A percentile compares a stretch with the other conserved stretches of the same genome.
Conservation (phyloP, 2,113 vertebrate species). For the Craseonycteris thonglongyai region DNA sequence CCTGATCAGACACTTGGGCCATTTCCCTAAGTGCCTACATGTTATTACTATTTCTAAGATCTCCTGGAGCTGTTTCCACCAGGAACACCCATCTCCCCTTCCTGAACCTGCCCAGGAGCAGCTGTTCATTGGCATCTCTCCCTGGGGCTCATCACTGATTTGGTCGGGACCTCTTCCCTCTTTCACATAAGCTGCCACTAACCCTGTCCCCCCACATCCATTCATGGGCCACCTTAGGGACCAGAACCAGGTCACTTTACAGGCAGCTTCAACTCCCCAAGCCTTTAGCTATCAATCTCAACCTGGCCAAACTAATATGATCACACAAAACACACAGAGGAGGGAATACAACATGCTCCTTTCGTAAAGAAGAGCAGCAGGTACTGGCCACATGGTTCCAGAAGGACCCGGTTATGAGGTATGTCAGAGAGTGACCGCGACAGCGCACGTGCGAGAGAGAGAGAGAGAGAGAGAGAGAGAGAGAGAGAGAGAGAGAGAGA, state of each 20-base stretch:
- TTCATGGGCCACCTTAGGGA: not conserved
- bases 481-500: not conserved
- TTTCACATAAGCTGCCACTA: not conserved
- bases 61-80: not conserved
- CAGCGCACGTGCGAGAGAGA: not conserved
- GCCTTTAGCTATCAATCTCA: not conserved
- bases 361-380: not conserved
- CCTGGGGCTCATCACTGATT: not conserved
- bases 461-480: no score
- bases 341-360: not conserved
- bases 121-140: not conserved
- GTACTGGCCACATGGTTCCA: not conserved
- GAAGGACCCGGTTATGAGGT: not conserved
- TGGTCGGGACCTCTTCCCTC: not conserved
- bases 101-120: not conserved
- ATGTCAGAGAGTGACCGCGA: not conserved
- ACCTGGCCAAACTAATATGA: not conserved
- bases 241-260: not conserved
- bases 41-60: not conserved
- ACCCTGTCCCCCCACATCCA: accelerated
- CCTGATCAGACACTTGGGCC: no score
- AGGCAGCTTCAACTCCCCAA: not conserved
- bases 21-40: not conserved
- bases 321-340: not conserved
- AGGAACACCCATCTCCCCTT: not conserved